These are phyloP conservation scores for Mormyrus hasselquistii DNA, from an alignment of 2,797 vertebrate genomes.

Conservation along the genomic window DNA sequence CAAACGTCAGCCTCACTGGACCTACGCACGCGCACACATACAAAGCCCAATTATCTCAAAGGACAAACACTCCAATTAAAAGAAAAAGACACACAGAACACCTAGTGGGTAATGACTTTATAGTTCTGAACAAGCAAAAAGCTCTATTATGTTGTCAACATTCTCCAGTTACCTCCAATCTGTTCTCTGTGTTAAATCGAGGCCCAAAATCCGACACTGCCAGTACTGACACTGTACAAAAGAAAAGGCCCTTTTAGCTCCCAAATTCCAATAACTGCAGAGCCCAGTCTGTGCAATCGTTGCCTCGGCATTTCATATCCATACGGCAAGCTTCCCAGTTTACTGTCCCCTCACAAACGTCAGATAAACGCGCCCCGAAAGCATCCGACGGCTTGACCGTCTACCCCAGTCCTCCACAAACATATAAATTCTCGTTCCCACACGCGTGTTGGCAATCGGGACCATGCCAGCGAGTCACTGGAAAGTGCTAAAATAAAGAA, in stretches of 20 bases:
- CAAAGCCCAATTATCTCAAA: background rate
- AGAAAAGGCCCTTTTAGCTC: background rate
- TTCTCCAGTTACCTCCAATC: background rate
- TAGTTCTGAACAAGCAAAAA: background rate
- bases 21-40: background rate
- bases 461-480: background rate
- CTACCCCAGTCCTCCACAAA: background rate
- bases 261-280: background rate
- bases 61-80: background rate
- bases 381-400: background rate
- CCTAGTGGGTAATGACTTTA: background rate
- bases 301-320: background rate
- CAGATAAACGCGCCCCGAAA: background rate
- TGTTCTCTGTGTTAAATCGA: background rate
- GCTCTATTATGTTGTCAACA: background rate
- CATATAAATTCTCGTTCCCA: background rate
- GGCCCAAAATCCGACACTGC: background rate
- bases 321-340: background rate
- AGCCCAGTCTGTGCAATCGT: background rate
- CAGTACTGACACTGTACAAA: background rate
- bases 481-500: background rate
- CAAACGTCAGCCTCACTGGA: background rate
- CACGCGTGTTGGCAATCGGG: background rate
- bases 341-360: background rate
- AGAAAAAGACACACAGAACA: background rate